A percentile compares a stretch with the other conserved stretches of the same genome.
These are phyloP conservation scores for Labeo rohita DNA, from an alignment of 2,113 vertebrate genomes.

Conservation along the genomic window DNA sequence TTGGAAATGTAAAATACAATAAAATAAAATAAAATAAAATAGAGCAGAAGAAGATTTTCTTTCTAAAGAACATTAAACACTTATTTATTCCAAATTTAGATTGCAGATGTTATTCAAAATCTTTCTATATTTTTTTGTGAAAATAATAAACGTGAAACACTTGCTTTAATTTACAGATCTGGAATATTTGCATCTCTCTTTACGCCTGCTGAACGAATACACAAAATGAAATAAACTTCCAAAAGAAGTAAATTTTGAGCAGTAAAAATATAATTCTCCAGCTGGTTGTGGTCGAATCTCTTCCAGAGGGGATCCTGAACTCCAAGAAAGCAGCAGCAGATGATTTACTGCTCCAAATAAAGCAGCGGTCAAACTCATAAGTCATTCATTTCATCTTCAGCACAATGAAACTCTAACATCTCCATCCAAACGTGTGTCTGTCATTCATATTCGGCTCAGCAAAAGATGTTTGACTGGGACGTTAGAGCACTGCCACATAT, in stretches of 20 bases:
- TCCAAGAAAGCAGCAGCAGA: not conserved
- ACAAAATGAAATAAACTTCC: not conserved
- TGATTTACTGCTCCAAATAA: not conserved
- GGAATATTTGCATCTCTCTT: not conserved
- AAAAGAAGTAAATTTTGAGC: not conserved
- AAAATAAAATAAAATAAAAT: too few species aligned
- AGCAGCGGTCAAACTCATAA: not conserved
- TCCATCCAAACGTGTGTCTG: not conserved
- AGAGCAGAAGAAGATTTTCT: too few species aligned
- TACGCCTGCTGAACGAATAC: not conserved
- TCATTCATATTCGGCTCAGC: not conserved
- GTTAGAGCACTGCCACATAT: too few species aligned
- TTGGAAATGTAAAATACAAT: too few species aligned
- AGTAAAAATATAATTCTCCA: not conserved
- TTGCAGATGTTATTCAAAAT: too few species aligned
- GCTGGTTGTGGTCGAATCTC: not conserved
- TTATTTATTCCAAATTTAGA: not conserved
- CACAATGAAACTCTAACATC: not conserved
- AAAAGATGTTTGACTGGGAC: not conserved
- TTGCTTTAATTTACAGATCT: not conserved
- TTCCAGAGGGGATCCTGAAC: not conserved
- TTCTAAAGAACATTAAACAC: too few species aligned
- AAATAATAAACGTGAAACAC: not conserved
- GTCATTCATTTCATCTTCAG: not conserved
- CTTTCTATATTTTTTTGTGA: too few species aligned